Percentiles rank a stretch among this genome's conserved stretches.
Conservation (phyloP, 2,113 vertebrate genomes). For the Ctenomys sociabilis region DNA sequence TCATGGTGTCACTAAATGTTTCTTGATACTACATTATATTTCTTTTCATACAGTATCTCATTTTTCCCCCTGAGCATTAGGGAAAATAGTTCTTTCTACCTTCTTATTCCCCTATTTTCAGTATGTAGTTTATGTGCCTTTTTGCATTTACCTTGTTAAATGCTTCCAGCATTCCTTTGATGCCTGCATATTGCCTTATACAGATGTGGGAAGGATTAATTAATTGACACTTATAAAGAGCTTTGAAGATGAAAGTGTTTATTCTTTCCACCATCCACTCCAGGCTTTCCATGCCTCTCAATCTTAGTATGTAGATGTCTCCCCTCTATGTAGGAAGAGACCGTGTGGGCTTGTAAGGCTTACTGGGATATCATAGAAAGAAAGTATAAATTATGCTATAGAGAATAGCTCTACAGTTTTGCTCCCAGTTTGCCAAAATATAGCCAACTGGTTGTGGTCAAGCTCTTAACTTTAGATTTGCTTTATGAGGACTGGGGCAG, state of each 20-base stretch:
- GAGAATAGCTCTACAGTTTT: too few relatives aligned
- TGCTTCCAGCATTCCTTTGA: conserved; percentile 52
- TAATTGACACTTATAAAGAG: conserved; percentile 66
- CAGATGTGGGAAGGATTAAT: conserved; percentile 62
- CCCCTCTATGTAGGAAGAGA: neutral
- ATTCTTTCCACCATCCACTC: neutral
- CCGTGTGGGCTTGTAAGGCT: conserved; percentile 30
- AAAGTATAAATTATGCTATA: neutral
- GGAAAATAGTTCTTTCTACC: neutral
- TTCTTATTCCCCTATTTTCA: neutral
- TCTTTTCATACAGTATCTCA: neutral
- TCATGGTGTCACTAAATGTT: neutral
- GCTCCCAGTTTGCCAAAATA: conserved; percentile 32
- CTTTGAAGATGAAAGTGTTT: conserved; percentile 74
- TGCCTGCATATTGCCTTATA: conserved; percentile 53
- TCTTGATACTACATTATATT: neutral
- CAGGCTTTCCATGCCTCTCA: neutral
- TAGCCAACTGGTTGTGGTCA: neutral
- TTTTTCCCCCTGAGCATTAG: neutral
- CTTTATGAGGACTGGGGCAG: neutral
- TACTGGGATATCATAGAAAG: conserved; percentile 28
- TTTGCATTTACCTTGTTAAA: conserved; percentile 25
- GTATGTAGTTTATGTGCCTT: neutral
- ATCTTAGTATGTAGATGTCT: neutral
- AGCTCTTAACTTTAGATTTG: neutral